Evolutionary conservation across 2,888 invertebrate species (phyloP).

Genomic region (Diloba caeruleocephala): DNA sequence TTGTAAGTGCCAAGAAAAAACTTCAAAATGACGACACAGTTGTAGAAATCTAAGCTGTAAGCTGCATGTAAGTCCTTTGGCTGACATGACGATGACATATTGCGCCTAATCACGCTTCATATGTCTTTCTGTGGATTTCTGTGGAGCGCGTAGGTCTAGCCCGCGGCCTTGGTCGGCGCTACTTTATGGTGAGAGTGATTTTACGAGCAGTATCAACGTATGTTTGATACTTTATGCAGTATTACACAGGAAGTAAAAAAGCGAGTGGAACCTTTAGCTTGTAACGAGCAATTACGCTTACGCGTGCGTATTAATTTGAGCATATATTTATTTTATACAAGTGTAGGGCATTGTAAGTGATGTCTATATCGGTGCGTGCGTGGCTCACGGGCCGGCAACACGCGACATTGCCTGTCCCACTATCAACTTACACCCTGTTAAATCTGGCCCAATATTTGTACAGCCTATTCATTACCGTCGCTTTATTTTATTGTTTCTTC

Average conservation of each 20-base stretch:
- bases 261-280: conserved; percentile 12
- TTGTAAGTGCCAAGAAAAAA: too few relatives aligned
- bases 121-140: too few relatives aligned
- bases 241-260: neutral
- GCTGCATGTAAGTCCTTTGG: too few relatives aligned
- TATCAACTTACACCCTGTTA: conserved; percentile 87
- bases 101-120: too few relatives aligned
- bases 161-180: too few relatives aligned
- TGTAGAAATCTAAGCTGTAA: too few relatives aligned
- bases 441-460: conserved; percentile 86
- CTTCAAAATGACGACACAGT: too few relatives aligned
- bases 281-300: conserved; percentile 44
- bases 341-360: conserved; percentile 71
- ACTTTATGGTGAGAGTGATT: too few relatives aligned
- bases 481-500: conserved; percentile 82
- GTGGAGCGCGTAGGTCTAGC: too few relatives aligned
- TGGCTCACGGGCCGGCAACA: conserved; percentile 68
- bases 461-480: conserved; percentile 82
- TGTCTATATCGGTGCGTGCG: conserved; percentile 78
- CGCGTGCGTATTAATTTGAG: conserved; percentile 58
- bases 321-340: conserved; percentile 66
- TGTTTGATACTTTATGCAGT: neutral
- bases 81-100: too few relatives aligned
- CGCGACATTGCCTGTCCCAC: conserved; percentile 83
- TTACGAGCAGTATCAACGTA: neutral